Evolutionary conservation across 2,113 vertebrate species (phyloP), one percentile per base, ranked within the genome.

Genomic region (Castor canadensis): DNA sequence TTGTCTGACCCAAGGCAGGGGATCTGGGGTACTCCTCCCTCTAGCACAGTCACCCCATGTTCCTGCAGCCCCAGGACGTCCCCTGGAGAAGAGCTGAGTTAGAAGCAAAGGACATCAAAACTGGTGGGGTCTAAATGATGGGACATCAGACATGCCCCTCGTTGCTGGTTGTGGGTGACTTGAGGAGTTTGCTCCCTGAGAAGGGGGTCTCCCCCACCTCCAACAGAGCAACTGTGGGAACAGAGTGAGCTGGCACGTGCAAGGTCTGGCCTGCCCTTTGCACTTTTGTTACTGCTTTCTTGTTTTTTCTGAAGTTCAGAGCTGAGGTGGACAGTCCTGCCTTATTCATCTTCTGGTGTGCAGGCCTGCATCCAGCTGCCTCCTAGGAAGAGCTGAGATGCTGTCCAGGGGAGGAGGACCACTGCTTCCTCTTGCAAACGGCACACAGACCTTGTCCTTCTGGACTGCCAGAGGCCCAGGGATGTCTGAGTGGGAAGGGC

Each of bases 321-420:
- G n/a, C n/a, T n/a, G n/a, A n/a, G n/a, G n/a, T 19, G 56, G 66
- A 32, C 1, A 15, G n/a, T 20, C 0, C n/a, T 71, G 4, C 45
- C 52, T 43, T 35, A 9, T 12, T 62, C 1, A 0, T 9, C 32
- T 10, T 38, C 6, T 9, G 26, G 45, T 28, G n/a, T n/a, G n/a
- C n/a, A n/a, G n/a, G n/a, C n/a, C n/a, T n/a, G n/a, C n/a, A n/a
- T n/a, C 52, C 22, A 22, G 30, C 2, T 1, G 43, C 1, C 1
- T 5, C 52, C 6, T 13, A 2, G 71, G 47, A 76, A 32, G 64
- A 30, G 54, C 62, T 0, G 0, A 1, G 15, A 24, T 9, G 1
- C 26, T 2, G 26, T 9, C 26, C 1, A 1, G 40, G 80, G 69
- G 2, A 66, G 56, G 2, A 66, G 47, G 45, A 20, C 12, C 12